These are phyloP conservation scores for Prunella himalayana DNA, from an alignment of 2,113 vertebrate species.

Conservation along the genomic window DNA sequence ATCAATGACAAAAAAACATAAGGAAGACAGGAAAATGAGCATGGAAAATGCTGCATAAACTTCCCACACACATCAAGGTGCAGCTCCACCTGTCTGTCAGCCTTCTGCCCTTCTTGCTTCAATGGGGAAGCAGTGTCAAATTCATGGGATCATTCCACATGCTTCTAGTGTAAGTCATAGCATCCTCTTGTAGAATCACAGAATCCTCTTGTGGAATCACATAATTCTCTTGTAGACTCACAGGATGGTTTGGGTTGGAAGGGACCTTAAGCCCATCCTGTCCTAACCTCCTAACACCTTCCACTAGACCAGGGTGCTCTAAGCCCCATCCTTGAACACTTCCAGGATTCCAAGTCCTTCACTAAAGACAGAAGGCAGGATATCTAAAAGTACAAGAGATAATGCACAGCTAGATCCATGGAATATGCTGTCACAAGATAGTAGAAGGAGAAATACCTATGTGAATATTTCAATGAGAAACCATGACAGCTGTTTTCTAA, in stretches of 20 bases:
- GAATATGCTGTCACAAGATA: neutral
- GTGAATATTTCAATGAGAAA: neutral
- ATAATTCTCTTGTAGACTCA: too few relatives aligned
- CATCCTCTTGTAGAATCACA: rapidly evolving
- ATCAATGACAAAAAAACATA: neutral
- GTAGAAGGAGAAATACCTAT: neutral
- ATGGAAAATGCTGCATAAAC: neutral
- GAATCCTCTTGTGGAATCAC: rapidly evolving
- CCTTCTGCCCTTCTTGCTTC: neutral
- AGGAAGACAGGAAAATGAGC: neutral
- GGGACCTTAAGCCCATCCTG: neutral
- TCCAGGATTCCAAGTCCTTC: neutral
- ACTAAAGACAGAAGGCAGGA: neutral
- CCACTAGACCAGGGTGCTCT: neutral
- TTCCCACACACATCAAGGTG: neutral
- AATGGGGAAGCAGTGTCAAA: neutral
- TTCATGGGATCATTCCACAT: neutral
- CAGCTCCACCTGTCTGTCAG: neutral
- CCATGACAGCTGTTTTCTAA: neutral
- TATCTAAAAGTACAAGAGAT: neutral
- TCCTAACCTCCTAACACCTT: neutral
- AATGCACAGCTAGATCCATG: neutral
- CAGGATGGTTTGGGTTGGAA: neutral
- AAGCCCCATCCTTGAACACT: too few relatives aligned
- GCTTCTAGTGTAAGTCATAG: neutral